phyloP scores from a whole-genome alignment of 1,140 invertebrate genomes.

The Papilio xuthus region DNA sequence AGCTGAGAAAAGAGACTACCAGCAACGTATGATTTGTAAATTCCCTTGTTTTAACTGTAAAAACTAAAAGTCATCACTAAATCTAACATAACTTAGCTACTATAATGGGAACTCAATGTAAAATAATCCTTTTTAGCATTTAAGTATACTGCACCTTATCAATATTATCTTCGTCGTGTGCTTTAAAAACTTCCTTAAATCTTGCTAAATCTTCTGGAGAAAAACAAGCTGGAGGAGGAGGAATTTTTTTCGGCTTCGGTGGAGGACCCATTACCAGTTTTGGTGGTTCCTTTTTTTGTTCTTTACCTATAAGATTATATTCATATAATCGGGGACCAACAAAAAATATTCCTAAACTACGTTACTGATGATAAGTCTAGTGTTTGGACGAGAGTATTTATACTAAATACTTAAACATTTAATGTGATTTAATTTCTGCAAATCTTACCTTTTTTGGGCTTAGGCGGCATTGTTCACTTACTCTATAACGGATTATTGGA shows the following conservation, averaged over 20 bases:
- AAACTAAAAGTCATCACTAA: background rate
- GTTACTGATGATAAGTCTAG: background rate
- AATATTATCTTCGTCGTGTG: conserved; percentile 69
- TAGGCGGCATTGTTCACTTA: conserved; percentile 9
- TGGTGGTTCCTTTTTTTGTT: conserved; percentile 47
- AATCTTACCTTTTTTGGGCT: background rate
- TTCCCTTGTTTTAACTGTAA: background rate
- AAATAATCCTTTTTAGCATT: too few species aligned
- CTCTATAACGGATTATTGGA: background rate
- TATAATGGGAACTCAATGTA: too few species aligned
- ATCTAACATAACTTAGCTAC: background rate
- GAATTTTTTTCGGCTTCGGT: conserved; percentile 71
- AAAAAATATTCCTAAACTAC: background rate
- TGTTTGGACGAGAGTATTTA: background rate
- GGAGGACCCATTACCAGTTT: conserved; percentile 55
- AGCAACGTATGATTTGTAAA: background rate
- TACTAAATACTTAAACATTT: too few species aligned
- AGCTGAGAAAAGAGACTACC: background rate
- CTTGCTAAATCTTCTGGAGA: conserved; percentile 60
- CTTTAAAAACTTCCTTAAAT: conserved; percentile 70
- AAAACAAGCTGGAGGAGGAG: conserved; percentile 70
- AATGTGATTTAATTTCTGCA: background rate
- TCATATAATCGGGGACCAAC: background rate
- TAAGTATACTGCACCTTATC: conserved; percentile 58
- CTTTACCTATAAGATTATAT: conserved; percentile 50